Base-by-base conservation (phyloP, 2,113 vertebrate species). In the Herpetotheres cachinnans region DNA sequence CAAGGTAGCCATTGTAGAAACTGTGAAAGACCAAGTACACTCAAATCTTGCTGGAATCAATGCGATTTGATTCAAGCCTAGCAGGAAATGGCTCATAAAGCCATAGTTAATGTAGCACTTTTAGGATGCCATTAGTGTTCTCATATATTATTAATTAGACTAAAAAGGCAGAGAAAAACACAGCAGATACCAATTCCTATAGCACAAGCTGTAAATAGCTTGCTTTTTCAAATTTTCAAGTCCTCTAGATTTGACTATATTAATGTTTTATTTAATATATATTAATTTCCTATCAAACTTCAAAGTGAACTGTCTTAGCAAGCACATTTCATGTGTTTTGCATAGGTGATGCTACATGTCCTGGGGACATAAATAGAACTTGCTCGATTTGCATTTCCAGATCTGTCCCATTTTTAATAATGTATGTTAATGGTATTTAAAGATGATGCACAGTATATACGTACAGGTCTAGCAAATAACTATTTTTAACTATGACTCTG, bases 201-300 rank as follows among this genome's bases (percentile, higher is more conserved):
- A 80, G 22, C 27, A 82, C 11, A 77, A 59, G 42, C 50, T 91
- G 83, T 93, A 95, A 92, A 95, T 87, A 96, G n/a, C 25, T 58
- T 77, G 24, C 25, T 21, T 89, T 90, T 86, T 78, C 40, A 78
- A 86, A 47, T 76, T 95, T 94, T 81, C 52, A 88, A 25, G 59
- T 91, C 63, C 58, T 80, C 40, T 77, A 63, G 32, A 22, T 85
- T 27, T 70, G 47, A 74, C 59, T 78, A 46, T 58, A 84, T 87
- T 61, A 86, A 84, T 94, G 56, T 56, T 94, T 95, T 73, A 76
- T 92, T 95, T 89, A 61, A 67, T 82, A 69, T 58, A 67, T 40
- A 95, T 54, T 92, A 73, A 90, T 91, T 95, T 89, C 42, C 30
- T 73, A 44, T 56, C 50, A 91, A 62, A 77, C 78, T 77, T 95